Evolutionary conservation across 2,888 invertebrate genomes (phyloP).

Genomic region (Orchesella flavescens): DNA sequence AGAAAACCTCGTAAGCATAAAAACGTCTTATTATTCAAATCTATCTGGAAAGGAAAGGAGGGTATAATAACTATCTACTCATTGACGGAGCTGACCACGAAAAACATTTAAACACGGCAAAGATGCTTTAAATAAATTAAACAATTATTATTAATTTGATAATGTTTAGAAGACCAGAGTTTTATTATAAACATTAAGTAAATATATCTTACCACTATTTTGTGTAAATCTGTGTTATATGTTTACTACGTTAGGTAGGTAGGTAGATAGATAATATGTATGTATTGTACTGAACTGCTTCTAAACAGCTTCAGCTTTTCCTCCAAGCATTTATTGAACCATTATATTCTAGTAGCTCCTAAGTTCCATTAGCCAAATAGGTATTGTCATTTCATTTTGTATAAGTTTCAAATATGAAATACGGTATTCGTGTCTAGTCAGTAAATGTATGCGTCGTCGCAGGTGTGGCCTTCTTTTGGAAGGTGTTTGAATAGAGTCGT

Average conservation of each 20-base stretch:
- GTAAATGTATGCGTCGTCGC: not conserved
- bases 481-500: not conserved
- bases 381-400: not conserved
- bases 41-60: not conserved
- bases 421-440: slow-evolving; percentile 53
- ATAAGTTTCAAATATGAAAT: not conserved
- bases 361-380: not conserved
- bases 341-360: not conserved
- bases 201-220: not conserved
- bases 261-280: too few relatives aligned
- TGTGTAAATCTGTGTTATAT: not conserved
- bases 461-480: not conserved
- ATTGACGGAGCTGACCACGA: not conserved
- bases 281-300: not conserved
- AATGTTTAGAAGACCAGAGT: not conserved
- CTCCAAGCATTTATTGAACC: not conserved
- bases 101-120: slow-evolving; percentile 2
- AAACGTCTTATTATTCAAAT: not conserved
- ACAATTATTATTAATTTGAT: slow-evolving; percentile 8
- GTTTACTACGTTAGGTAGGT: not conserved
- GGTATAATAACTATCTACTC: not conserved
- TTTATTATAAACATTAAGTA: slow-evolving; percentile 18
- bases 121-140: slow-evolving; percentile 37
- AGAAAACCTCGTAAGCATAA: not conserved
- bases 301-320: not conserved